Conservation (phyloP, 2,888 invertebrate genomes). For the Drosophila meridionalis region DNA sequence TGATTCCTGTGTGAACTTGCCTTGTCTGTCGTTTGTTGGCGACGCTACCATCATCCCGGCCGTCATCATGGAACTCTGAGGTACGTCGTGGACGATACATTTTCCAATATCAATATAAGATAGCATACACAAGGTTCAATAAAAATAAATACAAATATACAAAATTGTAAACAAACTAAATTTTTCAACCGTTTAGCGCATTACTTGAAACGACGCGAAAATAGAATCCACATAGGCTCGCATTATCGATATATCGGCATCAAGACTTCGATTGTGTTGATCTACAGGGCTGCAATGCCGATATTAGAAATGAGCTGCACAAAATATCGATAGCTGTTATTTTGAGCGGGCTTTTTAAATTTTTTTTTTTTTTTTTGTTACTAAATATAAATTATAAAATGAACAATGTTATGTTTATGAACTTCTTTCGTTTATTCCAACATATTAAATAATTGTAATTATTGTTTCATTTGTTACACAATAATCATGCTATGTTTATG, state of each 20-base stretch:
- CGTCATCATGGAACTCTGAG: conserved; percentile 78
- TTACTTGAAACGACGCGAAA: conserved; percentile 16
- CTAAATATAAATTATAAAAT: neutral
- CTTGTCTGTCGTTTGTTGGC: conserved; percentile 65
- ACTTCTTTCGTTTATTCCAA: conserved; percentile 53
- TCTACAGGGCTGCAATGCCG: conserved; percentile 27
- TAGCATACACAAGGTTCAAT: neutral
- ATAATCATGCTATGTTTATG: conserved; percentile 64
- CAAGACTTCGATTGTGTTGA: neutral
- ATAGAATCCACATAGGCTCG: conserved; percentile 18
- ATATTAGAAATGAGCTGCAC: neutral
- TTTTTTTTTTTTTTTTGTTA: too few species aligned
- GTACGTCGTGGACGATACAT: conserved; percentile 82
- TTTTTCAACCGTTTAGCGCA: conserved; percentile 6
- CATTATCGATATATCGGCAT: conserved; percentile 21
- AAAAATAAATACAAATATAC: neutral
- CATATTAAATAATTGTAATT: conserved; percentile 60
- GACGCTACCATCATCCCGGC: conserved; percentile 50
- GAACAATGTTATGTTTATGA: conserved; percentile 18
- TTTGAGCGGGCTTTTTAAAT: neutral
- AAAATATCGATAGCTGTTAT: neutral
- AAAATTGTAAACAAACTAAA: neutral
- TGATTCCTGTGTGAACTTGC: conserved; percentile 34
- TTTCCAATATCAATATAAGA: neutral
- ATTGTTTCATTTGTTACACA: conserved; percentile 68